These are phyloP conservation scores for Ceriagrion tenellum DNA, from an alignment of 2,888 invertebrate species.

Conservation along the genomic window DNA sequence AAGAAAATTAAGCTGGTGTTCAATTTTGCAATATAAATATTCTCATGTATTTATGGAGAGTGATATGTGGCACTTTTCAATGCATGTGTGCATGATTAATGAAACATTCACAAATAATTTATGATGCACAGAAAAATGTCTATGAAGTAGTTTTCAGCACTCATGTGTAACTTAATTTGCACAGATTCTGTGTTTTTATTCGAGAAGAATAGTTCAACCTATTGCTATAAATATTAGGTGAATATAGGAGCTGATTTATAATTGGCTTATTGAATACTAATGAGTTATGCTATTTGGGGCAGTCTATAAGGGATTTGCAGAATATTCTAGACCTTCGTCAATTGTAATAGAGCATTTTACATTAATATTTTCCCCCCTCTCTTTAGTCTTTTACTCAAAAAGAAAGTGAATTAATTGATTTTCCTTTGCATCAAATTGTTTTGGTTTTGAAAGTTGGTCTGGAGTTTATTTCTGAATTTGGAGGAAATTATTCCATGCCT, in stretches of 20 bases:
- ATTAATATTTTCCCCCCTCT: background rate
- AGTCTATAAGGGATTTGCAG: background rate
- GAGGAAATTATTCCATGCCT: background rate
- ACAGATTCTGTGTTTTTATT: background rate
- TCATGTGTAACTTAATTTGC: background rate
- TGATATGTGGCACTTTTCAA: background rate
- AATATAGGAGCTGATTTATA: background rate
- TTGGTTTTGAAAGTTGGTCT: background rate
- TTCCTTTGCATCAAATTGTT: too few species aligned
- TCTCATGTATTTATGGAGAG: conserved; percentile 3
- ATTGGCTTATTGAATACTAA: background rate
- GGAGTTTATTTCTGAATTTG: background rate
- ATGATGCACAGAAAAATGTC: conserved; percentile 10
- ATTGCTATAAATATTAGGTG: background rate
- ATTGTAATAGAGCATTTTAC: background rate
- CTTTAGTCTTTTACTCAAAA: too few species aligned
- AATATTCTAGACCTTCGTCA: background rate
- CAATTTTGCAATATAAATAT: background rate
- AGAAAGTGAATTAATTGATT: background rate
- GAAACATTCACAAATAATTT: background rate
- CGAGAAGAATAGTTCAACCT: background rate
- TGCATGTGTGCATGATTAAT: conserved; percentile 57
- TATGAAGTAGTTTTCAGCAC: conserved; percentile 55
- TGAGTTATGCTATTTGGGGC: background rate
- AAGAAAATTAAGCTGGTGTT: background rate